Base-by-base conservation (phyloP, 2,113 vertebrate genomes). In the Chaetorhynchus papuensis region DNA sequence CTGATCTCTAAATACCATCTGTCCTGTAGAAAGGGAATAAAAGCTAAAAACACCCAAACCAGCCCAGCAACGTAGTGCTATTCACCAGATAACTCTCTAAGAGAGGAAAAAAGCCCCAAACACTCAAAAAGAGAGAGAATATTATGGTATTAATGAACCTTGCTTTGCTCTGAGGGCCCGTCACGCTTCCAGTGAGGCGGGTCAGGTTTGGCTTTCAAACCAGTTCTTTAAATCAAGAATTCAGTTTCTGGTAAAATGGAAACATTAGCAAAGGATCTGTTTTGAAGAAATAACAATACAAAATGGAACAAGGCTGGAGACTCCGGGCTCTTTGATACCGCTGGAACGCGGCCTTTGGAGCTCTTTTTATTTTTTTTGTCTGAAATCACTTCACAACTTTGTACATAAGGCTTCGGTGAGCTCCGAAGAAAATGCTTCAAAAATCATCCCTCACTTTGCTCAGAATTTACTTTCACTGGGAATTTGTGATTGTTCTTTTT, bases 1-100 rank as follows among this genome's bases (percentile, higher is more conserved):
- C 79, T 83, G 71, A 69, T 87, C 79, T 90, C 52, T 54, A 69
- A 93, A 85, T 66, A 57, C 95, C 95, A 96, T 94, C 95, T 85
- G 91, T 76, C 89, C 91, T 15, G 45, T 4, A 41, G 65, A 69
- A 85, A 78, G 54, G 50, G 65, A 74, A 79, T 53, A 31, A 72
- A 71, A 77, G 94, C 66, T 44, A 35, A 24, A 57, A 91, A 30
- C 42, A 30, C 68, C 65, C 80, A 59, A 52, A 28, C 26, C 52
- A 42, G 31, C 54, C 81, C 77, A 44, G 56, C 35, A 83, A 87
- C 11, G 22, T 12, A 9, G 78, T 3, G 44, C 15, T 44, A 13
- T 52, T 71, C 78, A 68, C 65, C 20, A 76, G 30, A 28, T 17
- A 85, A 66, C 74, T 91, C 69, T 21, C 24, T 37, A 61, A 57